phyloP scores from a whole-genome alignment of 2,797 vertebrate genomes.

The Malurus leucopterus region DNA sequence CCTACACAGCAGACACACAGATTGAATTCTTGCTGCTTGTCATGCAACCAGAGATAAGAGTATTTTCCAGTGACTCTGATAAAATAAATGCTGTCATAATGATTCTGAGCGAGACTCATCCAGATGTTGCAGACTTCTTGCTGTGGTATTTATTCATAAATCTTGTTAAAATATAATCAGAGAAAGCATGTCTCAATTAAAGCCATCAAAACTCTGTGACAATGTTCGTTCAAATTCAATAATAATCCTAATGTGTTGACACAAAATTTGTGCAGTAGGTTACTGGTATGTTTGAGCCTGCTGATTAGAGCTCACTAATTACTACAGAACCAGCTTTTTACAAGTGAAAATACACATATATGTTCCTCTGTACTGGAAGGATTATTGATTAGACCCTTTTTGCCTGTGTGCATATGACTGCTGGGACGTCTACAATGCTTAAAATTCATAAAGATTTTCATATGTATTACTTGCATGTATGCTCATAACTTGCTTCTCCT shows the following conservation, averaged over 20 bases:
- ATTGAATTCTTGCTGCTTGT: constrained; percentile 19
- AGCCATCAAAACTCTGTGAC: constrained; percentile 10
- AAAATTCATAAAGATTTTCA: not conserved
- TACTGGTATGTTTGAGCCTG: not conserved
- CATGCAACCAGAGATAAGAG: constrained; percentile 22
- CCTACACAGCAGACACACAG: not conserved
- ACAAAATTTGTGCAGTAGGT: not conserved
- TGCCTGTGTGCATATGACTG: not conserved
- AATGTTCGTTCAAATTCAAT: not conserved
- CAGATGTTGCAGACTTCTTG: constrained; percentile 31
- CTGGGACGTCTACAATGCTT: not conserved
- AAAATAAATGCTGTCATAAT: constrained; percentile 30
- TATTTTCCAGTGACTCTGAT: constrained; percentile 11
- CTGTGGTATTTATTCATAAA: constrained; percentile 38
- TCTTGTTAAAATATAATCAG: constrained; percentile 43
- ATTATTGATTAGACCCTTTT: not conserved
- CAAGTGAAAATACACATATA: not conserved
- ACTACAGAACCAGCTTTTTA: not conserved
- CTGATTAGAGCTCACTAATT: not conserved
- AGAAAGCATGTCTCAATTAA: constrained; percentile 22
- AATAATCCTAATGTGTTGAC: not conserved
- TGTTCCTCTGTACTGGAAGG: not conserved
- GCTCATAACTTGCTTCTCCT: not conserved
- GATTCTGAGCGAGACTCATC: not conserved
- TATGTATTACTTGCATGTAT: fast-evolving